These are phyloP conservation scores for Heliconius charithonia DNA, from an alignment of 2,888 invertebrate species.

Conservation along the genomic window DNA sequence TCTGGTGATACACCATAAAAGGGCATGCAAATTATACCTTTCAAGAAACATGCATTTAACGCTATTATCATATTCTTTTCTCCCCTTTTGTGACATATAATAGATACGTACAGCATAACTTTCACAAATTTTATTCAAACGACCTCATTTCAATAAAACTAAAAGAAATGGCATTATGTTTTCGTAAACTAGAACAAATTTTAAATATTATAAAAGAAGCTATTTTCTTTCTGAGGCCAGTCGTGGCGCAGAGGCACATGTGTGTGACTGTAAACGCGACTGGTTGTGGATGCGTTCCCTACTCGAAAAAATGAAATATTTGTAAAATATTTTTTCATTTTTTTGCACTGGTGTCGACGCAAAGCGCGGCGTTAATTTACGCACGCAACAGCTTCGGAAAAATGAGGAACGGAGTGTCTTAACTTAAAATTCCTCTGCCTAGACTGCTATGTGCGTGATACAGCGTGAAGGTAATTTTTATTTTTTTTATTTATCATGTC, in stretches of 20 bases:
- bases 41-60: neutral
- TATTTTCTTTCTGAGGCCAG: too few species aligned
- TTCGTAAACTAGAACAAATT: neutral
- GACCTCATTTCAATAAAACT: neutral
- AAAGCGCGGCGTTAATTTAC: neutral
- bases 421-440: neutral
- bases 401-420: neutral
- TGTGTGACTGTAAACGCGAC: neutral
- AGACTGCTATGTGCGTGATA: neutral
- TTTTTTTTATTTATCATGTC: too few species aligned
- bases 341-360: neutral
- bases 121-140: neutral
- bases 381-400: neutral
- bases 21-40: constrained; percentile 31
- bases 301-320: neutral
- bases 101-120: neutral
- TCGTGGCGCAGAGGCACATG: too few species aligned
- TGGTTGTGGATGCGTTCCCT: neutral
- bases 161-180: neutral
- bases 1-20: constrained; percentile 11
- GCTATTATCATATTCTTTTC: constrained; percentile 11
- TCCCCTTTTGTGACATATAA: neutral
- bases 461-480: neutral
- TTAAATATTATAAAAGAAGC: too few species aligned
- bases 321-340: neutral